These are phyloP conservation scores for Scaptomyza reducta DNA, from an alignment of 2,888 invertebrate species.

Conservation along the genomic window DNA sequence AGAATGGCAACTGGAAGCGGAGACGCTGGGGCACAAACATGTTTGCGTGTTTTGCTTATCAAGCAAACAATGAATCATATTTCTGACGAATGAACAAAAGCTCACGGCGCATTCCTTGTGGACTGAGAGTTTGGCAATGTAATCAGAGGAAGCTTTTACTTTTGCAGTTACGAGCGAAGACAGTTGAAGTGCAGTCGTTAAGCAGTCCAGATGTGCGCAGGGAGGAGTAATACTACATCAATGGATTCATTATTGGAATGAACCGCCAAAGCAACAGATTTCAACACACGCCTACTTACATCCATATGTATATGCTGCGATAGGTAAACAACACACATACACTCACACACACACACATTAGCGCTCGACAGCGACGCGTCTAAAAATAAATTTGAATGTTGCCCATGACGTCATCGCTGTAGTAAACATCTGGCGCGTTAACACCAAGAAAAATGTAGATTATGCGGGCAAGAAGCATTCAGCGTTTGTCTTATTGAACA, in stretches of 20 bases:
- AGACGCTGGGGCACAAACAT: conserved; percentile 10
- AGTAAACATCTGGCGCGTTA: conserved; percentile 74
- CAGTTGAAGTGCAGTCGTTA: conserved; percentile 53
- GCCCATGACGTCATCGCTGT: conserved; percentile 73
- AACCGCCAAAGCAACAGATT: conserved; percentile 29
- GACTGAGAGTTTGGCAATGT: conserved; percentile 17
- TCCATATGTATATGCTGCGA: conserved; percentile 8
- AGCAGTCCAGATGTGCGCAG: conserved; percentile 32
- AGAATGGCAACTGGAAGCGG: conserved; percentile 46
- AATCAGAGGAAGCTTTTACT: conserved; percentile 11
- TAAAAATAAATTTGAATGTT: conserved; percentile 70
- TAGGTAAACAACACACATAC: conserved; percentile 56
- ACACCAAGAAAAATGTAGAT: conserved; percentile 52
- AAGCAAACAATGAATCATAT: conserved; percentile 60
- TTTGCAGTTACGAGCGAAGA: conserved; percentile 4
- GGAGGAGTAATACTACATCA: neutral
- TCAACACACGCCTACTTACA: conserved; percentile 13
- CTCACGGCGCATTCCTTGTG: conserved; percentile 53
- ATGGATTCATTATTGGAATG: conserved; percentile 6
- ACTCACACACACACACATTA: conserved; percentile 13
- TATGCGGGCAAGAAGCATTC: conserved; percentile 31
- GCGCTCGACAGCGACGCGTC: conserved; percentile 27
- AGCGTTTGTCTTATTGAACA: conserved; percentile 10
- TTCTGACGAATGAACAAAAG: conserved; percentile 61
- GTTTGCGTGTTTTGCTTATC: conserved; percentile 46